Percentiles rank a stretch among this genome's conserved stretches.
phyloP scores from a whole-genome alignment of 2,113 vertebrate species.

The Ibidorhyncha struthersii region DNA sequence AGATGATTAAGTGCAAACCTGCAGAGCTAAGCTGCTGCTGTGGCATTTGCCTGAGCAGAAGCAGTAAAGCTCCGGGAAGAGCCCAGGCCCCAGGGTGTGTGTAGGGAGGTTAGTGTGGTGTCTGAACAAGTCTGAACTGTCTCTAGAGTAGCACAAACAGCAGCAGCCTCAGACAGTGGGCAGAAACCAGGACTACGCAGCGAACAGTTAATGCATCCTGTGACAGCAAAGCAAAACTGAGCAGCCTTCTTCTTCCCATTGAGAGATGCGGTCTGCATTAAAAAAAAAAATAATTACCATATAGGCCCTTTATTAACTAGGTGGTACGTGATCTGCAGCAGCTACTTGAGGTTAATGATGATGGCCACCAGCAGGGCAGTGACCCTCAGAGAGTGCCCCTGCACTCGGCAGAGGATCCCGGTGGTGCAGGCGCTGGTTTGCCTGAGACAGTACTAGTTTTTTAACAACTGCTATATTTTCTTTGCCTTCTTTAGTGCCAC shows the following conservation, averaged over 20 bases:
- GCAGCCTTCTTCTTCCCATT: neutral
- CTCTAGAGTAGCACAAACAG: neutral
- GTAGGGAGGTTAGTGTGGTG: neutral
- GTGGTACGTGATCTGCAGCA: accelerated
- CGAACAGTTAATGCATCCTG: neutral
- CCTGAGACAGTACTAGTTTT: neutral
- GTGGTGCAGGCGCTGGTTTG: accelerated
- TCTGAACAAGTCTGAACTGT: neutral
- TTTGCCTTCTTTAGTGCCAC: slow-evolving; percentile 25
- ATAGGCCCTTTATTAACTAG: neutral
- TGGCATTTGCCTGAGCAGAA: neutral
- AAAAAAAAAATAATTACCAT: neutral
- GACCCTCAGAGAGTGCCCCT: accelerated
- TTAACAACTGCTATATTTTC: accelerated
- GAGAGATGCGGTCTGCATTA: neutral
- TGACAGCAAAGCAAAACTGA: neutral
- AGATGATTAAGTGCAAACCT: neutral
- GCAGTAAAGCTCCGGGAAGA: neutral
- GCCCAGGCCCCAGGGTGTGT: neutral
- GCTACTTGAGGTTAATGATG: neutral
- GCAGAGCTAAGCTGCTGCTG: neutral
- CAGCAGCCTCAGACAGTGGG: neutral
- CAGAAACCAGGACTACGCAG: neutral
- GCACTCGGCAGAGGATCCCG: neutral
- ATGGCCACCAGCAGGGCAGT: neutral